These are phyloP conservation scores for Sebastes elongatus DNA, from an alignment of 2,797 vertebrate species.

Conservation along the genomic window DNA sequence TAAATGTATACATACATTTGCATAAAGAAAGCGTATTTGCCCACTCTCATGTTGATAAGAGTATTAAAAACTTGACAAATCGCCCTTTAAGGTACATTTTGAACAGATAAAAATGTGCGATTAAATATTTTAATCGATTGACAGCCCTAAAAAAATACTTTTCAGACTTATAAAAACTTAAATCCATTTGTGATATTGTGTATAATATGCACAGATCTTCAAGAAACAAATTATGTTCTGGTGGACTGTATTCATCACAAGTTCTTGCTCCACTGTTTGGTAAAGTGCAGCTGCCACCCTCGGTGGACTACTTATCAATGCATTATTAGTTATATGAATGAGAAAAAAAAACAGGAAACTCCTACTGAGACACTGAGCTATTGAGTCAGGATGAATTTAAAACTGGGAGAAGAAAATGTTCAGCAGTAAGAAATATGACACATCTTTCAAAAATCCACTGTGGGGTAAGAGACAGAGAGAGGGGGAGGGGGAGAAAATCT, in stretches of 20 bases:
- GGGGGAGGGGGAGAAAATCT: neutral
- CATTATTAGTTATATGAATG: slow-evolving; percentile 11
- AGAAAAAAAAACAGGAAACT: neutral
- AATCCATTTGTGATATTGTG: neutral
- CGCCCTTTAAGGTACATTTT: too few species aligned
- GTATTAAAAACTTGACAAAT: too few species aligned
- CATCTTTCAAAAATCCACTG: slow-evolving; percentile 58
- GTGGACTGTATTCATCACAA: neutral
- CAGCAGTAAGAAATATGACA: slow-evolving; percentile 42
- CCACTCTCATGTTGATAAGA: too few species aligned
- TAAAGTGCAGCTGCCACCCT: neutral
- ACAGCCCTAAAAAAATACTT: neutral
- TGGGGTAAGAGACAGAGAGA: slow-evolving; percentile 25
- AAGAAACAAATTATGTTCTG: neutral
- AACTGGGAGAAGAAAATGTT: slow-evolving; percentile 28
- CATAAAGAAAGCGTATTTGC: too few species aligned
- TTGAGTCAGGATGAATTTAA: slow-evolving; percentile 45
- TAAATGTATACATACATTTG: too few species aligned
- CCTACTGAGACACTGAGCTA: slow-evolving; percentile 18
- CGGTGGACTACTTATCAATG: slow-evolving; percentile 9
- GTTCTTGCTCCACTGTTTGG: neutral
- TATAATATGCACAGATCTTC: neutral
- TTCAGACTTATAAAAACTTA: neutral
- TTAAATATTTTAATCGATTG: too few species aligned
- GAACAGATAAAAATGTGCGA: too few species aligned